phyloP scores from a whole-genome alignment of 2,888 invertebrate genomes.

The Saturnia japonica region DNA sequence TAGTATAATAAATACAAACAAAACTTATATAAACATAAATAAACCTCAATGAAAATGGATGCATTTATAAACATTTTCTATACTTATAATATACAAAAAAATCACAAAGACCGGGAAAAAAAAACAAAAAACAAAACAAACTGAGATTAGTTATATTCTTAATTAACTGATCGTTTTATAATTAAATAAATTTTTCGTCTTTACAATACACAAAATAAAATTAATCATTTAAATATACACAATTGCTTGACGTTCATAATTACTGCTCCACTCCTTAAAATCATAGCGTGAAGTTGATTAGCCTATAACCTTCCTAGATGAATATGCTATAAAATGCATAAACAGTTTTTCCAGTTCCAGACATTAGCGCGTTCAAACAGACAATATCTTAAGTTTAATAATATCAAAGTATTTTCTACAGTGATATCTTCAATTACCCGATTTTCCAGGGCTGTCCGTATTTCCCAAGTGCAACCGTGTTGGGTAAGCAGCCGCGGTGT shows the following conservation, averaged over 20 bases:
- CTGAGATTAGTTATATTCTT: no score
- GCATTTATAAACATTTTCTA: neutral
- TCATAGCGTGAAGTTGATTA: no score
- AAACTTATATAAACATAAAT: neutral
- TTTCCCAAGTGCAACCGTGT: constrained; percentile 43
- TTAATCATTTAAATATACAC: neutral
- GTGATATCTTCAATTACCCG: neutral
- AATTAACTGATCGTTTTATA: neutral
- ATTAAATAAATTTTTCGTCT: neutral
- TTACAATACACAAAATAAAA: neutral
- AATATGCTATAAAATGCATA: no score
- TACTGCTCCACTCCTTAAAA: no score
- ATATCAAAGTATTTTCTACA: neutral
- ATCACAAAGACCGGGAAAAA: no score
- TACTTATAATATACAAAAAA: no score
- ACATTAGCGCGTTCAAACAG: no score
- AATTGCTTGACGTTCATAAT: no score
- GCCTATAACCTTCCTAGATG: no score
- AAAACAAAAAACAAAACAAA: no score
- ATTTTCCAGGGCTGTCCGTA: constrained; percentile 39
- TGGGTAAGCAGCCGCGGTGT: constrained; percentile 41
- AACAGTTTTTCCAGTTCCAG: no score
- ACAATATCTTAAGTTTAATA: neutral
- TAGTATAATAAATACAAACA: neutral
- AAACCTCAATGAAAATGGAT: neutral